A percentile compares a stretch with the other conserved stretches of the same genome.
phyloP scores from a whole-genome alignment of 2,888 invertebrate genomes.

The Luperina testacea region DNA sequence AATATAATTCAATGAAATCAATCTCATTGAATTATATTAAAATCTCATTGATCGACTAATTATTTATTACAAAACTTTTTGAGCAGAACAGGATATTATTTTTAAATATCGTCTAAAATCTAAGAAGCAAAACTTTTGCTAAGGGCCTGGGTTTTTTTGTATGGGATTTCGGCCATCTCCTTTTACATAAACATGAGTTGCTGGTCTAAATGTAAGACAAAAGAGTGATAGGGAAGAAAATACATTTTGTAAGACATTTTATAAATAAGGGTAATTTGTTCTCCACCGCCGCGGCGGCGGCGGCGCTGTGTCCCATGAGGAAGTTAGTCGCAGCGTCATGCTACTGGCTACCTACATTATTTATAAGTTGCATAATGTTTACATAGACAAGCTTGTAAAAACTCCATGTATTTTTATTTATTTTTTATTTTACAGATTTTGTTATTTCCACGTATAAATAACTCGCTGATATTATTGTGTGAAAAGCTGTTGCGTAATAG shows the following conservation, averaged over 20 bases:
- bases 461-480: conserved; percentile 26
- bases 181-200: neutral
- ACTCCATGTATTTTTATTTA: conserved; percentile 22
- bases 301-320: neutral
- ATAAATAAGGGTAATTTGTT: neutral
- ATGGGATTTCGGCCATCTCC: no score
- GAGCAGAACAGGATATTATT: no score
- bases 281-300: neutral
- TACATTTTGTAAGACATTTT: neutral
- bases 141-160: no score
- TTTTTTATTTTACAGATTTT: neutral
- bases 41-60: no score
- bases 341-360: neutral
- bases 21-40: no score
- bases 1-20: no score
- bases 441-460: conserved; percentile 49
- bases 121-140: no score
- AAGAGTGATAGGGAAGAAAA: neutral
- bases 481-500: conserved; percentile 8
- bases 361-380: neutral
- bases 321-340: neutral
- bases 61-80: no score
- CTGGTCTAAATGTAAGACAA: neutral
- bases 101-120: no score
- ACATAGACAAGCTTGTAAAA: neutral